These are phyloP conservation scores for Astatoreochromis straeleni DNA, from an alignment of 2,113 vertebrate species.

Conservation along the genomic window DNA sequence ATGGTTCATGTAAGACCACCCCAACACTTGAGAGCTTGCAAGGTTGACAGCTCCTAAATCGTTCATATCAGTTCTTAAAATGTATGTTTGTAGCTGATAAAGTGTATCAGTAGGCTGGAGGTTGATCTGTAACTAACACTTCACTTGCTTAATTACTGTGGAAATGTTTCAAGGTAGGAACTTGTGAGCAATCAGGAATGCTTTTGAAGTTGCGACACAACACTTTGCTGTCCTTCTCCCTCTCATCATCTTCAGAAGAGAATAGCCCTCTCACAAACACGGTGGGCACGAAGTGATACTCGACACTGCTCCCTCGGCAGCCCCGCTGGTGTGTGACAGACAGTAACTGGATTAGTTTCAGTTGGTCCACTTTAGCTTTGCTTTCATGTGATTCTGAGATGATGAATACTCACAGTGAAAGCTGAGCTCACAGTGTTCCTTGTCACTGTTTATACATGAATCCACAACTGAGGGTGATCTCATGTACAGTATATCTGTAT, in stretches of 20 bases:
- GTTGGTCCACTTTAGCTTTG: not conserved
- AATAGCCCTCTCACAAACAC: not conserved
- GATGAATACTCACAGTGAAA: slow-evolving; percentile 27
- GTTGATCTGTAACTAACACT: not conserved
- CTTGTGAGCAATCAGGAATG: slow-evolving; percentile 63
- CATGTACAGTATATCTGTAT: not conserved
- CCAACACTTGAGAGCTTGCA: not conserved
- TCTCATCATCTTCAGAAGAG: slow-evolving; percentile 33
- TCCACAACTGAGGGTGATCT: not conserved
- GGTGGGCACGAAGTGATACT: slow-evolving; percentile 5
- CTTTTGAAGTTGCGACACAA: slow-evolving; percentile 62
- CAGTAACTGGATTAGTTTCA: slow-evolving; percentile 37
- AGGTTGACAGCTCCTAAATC: not conserved
- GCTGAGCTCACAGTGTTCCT: not conserved
- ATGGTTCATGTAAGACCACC: not conserved
- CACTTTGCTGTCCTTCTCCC: slow-evolving; percentile 3
- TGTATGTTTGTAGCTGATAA: not conserved
- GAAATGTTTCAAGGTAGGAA: slow-evolving; percentile 15
- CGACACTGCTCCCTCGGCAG: not conserved
- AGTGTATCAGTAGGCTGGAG: not conserved
- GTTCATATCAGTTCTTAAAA: not conserved
- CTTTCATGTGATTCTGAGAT: not conserved
- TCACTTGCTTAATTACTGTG: not conserved
- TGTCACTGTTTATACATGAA: not conserved
- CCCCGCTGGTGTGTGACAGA: not conserved